These are phyloP conservation scores for Micromesistius poutassou DNA, from an alignment of 2,797 vertebrate species.

Conservation along the genomic window DNA sequence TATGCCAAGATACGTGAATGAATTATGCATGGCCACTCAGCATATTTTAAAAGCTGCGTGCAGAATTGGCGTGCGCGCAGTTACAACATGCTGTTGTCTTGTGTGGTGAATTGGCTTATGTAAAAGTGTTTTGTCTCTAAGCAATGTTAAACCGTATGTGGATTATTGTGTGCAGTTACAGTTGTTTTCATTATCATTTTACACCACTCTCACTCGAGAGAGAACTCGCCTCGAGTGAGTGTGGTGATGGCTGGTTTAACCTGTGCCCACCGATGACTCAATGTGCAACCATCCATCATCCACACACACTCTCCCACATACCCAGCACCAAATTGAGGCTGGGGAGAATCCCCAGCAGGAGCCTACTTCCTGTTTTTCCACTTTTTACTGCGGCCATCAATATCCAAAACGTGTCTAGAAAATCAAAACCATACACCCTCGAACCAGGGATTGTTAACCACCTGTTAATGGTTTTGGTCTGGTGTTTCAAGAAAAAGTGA, in stretches of 20 bases:
- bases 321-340: no score
- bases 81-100: slow-evolving; percentile 24
- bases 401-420: neutral
- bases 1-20: slow-evolving; percentile 43
- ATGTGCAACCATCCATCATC: no score
- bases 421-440: no score
- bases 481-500: neutral
- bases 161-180: neutral
- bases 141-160: neutral
- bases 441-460: neutral
- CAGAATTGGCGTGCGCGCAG: neutral
- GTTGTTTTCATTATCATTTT: neutral
- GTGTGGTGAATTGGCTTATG: slow-evolving; percentile 2
- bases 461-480: neutral
- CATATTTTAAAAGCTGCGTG: slow-evolving; percentile 33
- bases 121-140: slow-evolving; percentile 4
- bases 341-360: no score
- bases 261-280: no score
- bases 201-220: no score
- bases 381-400: neutral
- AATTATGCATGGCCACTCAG: slow-evolving; percentile 58
- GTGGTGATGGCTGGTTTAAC: no score
- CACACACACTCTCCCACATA: no score
- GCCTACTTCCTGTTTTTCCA: neutral
- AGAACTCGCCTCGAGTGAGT: no score